A percentile compares a stretch with the other conserved stretches of the same genome.
Conservation (phyloP, 2,888 invertebrate genomes). For the Synanthedon tipuliformis region DNA sequence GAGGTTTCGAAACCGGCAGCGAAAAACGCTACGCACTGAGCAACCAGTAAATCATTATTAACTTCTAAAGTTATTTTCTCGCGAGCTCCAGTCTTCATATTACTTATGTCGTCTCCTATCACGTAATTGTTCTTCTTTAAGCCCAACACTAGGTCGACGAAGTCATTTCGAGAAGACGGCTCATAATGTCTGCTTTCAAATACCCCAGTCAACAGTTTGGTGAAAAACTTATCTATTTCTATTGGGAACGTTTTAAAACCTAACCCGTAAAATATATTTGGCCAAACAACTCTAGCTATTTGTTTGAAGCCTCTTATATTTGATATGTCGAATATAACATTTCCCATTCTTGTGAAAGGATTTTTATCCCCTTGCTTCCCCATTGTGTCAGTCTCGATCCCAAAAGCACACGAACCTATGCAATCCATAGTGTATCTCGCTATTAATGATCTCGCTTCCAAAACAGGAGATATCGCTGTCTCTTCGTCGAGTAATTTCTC, state of each 20-base stretch:
- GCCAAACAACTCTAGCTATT: slow-evolving; percentile 29
- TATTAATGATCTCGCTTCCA: slow-evolving; percentile 24
- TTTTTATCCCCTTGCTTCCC: slow-evolving; percentile 15
- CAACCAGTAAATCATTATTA: slow-evolving; percentile 36
- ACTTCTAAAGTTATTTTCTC: slow-evolving; percentile 18
- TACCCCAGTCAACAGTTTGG: slow-evolving; percentile 18
- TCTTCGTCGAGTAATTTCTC: slow-evolving; percentile 27
- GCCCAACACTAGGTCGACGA: slow-evolving; percentile 33
- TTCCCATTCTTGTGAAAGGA: slow-evolving; percentile 24
- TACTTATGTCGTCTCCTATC: slow-evolving; percentile 28
- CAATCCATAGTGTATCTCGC: slow-evolving; percentile 40
- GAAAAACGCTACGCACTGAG: slow-evolving; percentile 61
- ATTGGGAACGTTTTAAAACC: slow-evolving; percentile 23
- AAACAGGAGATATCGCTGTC: slow-evolving; percentile 6
- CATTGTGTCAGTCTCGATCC: slow-evolving; percentile 35
- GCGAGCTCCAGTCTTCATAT: slow-evolving; percentile 10
- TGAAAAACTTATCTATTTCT: slow-evolving; percentile 24
- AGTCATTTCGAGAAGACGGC: slow-evolving; percentile 30
- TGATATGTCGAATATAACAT: slow-evolving; percentile 22
- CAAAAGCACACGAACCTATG: slow-evolving; percentile 36
- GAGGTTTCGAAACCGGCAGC: slow-evolving; percentile 41
- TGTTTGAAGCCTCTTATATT: slow-evolving; percentile 19
- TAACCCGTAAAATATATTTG: slow-evolving; percentile 30
- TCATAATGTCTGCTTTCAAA: slow-evolving; percentile 24
- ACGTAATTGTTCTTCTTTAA: slow-evolving; percentile 24